Evolutionary conservation across 2,888 invertebrate species (phyloP), one percentile per base, ranked within the genome.

Genomic region (Athrips mouffetella): DNA sequence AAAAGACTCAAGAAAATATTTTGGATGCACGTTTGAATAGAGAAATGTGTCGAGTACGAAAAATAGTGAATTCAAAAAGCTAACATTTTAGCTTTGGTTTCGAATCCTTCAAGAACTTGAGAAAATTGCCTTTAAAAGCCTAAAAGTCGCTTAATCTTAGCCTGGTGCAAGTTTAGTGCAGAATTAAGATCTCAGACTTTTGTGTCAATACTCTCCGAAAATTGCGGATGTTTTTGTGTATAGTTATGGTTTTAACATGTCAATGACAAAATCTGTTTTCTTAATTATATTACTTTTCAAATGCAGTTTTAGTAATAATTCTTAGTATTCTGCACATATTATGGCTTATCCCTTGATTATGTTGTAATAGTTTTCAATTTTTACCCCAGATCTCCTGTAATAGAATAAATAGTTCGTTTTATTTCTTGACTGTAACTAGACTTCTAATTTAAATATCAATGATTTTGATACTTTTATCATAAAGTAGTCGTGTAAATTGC

Each of bases 401-500:
- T 57, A 57, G 52, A 55, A 57, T 66, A 64, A 55, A 55, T 66
- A 64, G 55, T 55, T 49, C 56, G 56, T 59, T 57, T 59, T 62
- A 61, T 63, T 64, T 66, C 64, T 66, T 53, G 63, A 64, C 53
- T 63, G 58, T 62, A 60, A 62, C 49, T 62, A 62, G 61, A 59
- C 55, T 63, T 53, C 46, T 62, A 60, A 59, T 63, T 61, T 55
- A 53, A 55, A 53, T 53, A 50, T 58, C 58, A 55, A 55, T 57
- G 59, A 62, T 64, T 55, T 63, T 64, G 52, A 57, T 68, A 63
- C 61, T 67, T 68, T 65, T 57, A 49, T 40, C 25, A 31, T 62
- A 62, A 66, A 54, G 60, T 72, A 75, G 76, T 76, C 60, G 59
- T 73, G 73, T 76, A 76, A 71, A 71, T 80, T 64, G 72, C 70